Base-by-base conservation (phyloP, 2,113 vertebrate genomes). In the Strix aluco region DNA sequence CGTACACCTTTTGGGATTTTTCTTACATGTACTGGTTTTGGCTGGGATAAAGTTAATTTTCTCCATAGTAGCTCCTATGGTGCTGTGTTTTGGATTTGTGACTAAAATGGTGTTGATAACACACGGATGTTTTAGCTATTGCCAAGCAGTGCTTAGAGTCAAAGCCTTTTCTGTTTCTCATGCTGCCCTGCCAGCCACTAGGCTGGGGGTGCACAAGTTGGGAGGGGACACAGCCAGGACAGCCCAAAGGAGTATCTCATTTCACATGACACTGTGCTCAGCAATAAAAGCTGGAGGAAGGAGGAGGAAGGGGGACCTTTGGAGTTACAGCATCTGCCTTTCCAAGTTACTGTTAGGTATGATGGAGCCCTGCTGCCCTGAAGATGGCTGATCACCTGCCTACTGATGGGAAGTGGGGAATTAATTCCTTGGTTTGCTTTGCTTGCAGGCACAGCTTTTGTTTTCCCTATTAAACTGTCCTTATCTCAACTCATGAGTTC, bases 111-210 rank as follows among this genome's bases (percentile, higher is more conserved):
- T 2, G 1, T 47, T 61, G 40, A 27, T n/a, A 62, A 47, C 23
- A 70, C 26, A 82, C 2, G 3, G 2, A 1, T 27, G 25, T 44
- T 83, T 38, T 12, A 75, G 29, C 36, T 74, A 1, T 6, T 82
- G 32, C 21, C 73, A 14, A 74, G 26, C 14, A 34, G 26, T 6
- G 7, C 42, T 77, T 23, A 17, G 4, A 0, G 6, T 17, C 5
- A 66, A 91, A 30, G 32, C 2, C 7, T 54, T 47, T 71, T 30
- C 52, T 58, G 23, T 4, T 93, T 32, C 38, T 72, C 72, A 23
- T 0, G 14, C 46, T 2, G 3, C 0, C 16, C 52, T 1, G 3
- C 26, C 40, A 27, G n/a, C 1, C 2, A 54, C 29, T 0, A 30
- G 34, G 30, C 30, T 23, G 16, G 6, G 11, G 30, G 15, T 27